Evolutionary conservation across 2,113 vertebrate species (phyloP).

Genomic region (Suncus etruscus): DNA sequence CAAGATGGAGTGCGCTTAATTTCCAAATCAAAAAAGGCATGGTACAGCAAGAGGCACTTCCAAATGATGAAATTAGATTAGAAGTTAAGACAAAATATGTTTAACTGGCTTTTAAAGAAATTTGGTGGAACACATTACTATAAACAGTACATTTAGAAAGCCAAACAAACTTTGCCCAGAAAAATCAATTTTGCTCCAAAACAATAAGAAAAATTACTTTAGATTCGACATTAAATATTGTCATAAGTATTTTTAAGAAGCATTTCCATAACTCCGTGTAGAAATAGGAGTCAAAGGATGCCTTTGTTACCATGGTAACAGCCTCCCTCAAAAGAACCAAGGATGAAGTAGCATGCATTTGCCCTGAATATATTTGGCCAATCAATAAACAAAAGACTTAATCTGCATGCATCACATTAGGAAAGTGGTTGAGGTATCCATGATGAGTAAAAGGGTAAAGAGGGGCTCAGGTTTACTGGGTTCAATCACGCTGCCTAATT

Average conservation of each 20-base stretch:
- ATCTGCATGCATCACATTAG: conserved; percentile 70
- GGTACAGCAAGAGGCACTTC: conserved; percentile 73
- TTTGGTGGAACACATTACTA: conserved; percentile 81
- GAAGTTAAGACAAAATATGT: conserved; percentile 82
- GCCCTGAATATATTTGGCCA: conserved; percentile 67
- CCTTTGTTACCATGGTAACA: conserved; percentile 68
- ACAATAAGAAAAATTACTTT: conserved; percentile 79
- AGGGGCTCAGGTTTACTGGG: conserved; percentile 37
- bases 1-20: conserved; percentile 67
- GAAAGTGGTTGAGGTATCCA: conserved; percentile 69
- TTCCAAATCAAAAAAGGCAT: conserved; percentile 78
- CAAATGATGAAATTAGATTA: conserved; percentile 81
- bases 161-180: conserved; percentile 82
- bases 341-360: conserved; percentile 70
- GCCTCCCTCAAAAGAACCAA: conserved; percentile 57
- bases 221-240: conserved; percentile 76
- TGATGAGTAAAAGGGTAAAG: conserved; percentile 54
- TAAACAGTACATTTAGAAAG: conserved; percentile 80
- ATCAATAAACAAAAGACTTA: conserved; percentile 76
- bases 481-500: conserved; percentile 65
- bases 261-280: conserved; percentile 74
- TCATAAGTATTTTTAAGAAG: conserved; percentile 62
- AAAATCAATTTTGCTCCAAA: conserved; percentile 73
- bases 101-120: conserved; percentile 84
- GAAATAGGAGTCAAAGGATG: conserved; percentile 78